Evolutionary conservation across 2,113 vertebrate genomes (phyloP).

Genomic region (Esox niger): DNA sequence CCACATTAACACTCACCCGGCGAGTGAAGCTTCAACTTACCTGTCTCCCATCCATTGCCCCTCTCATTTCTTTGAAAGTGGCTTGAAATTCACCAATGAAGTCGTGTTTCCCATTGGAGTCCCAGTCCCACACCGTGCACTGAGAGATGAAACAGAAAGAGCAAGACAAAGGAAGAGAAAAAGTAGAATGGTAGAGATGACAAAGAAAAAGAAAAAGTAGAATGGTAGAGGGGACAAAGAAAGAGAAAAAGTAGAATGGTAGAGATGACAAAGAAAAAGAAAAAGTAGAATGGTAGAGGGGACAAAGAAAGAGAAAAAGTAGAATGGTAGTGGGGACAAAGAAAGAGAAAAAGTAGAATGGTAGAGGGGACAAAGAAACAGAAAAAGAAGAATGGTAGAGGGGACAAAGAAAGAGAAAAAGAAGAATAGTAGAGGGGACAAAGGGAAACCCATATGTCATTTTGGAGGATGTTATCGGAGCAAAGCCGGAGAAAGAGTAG

Average conservation of each 20-base stretch:
- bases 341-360: too few species aligned
- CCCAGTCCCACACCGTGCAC: conserved; percentile 98
- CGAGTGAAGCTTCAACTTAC: conserved; percentile 55
- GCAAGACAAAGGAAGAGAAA: neutral
- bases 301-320: neutral
- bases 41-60: conserved; percentile 93
- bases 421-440: neutral
- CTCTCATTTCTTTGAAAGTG: conserved; percentile 93
- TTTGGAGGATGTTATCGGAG: too few species aligned
- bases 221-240: too few species aligned
- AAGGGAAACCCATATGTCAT: too few species aligned
- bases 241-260: too few species aligned
- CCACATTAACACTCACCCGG: neutral
- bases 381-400: too few species aligned
- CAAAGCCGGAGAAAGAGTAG: too few species aligned
- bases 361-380: too few species aligned
- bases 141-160: conserved; percentile 38
- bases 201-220: too few species aligned
- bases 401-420: neutral
- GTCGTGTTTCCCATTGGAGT: conserved; percentile 97
- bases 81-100: conserved; percentile 95
- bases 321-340: too few species aligned
- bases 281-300: neutral
- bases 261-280: neutral
- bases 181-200: too few species aligned